Base-by-base conservation (phyloP, 2,888 invertebrate genomes). In the Yponomeuta plumbellus region DNA sequence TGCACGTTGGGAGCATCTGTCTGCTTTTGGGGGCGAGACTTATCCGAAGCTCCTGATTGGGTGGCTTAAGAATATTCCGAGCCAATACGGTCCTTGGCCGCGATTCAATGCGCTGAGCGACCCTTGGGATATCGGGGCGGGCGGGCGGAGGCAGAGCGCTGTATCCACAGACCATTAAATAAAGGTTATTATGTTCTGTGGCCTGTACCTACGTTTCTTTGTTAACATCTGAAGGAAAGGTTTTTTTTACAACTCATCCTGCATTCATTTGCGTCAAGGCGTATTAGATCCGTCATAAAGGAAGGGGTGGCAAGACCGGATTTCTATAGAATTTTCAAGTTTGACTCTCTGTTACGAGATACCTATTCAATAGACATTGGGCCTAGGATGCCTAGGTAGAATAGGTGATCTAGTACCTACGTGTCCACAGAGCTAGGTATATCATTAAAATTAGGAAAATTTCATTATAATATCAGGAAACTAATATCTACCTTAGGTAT, bases 1-100 rank as follows among this genome's bases (percentile, higher is more conserved):
- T 82, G 84, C 84, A 84, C 77, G 80, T 81, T 82, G 76, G 74
- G 67, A 79, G 79, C 85, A 86, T 85, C 85, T 86, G 85, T 78
- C 80, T 22, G 74, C 74, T 10, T 22, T 61, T 22, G 56, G 40
- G 76, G 75, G 76, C 71, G 71, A 77, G 75, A 74, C 76, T 83
- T 85, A 86, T 86, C 86, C 77, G 69, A 65, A 66, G 69, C 68
- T 66, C 74, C 73, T 75, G 69, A 88, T 87, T 87, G 86, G 88
- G 72, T 78, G 76, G 66, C 64, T 69, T 68, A 68, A 67, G 69
- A 68, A 69, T 67, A 66, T 68, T 76, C 74, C 74, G 68, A 70
- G 77, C 88, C 88, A 88, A 88, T 88, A 71, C 73, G 73, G 74
- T 73, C 69, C 73, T 74, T 71, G 66, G 69, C 69, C 69, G 67